Conservation (phyloP, 2,888 invertebrate genomes). For the Lypha dubia region DNA sequence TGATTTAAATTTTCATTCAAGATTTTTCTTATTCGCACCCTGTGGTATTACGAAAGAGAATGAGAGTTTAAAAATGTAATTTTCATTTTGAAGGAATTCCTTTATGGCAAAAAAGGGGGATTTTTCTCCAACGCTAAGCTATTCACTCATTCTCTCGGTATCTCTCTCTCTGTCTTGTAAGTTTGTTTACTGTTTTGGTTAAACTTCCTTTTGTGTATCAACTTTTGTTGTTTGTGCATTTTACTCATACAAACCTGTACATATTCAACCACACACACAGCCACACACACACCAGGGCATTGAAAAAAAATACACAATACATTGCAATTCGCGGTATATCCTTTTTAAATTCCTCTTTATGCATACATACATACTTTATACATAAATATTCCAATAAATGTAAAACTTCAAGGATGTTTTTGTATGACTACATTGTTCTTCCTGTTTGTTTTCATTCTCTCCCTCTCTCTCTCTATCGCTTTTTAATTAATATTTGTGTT, state of each 20-base stretch:
- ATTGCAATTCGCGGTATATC: constrained; percentile 33
- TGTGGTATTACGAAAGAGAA: not conserved
- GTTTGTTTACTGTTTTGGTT: constrained; percentile 44
- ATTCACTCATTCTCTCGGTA: not conserved
- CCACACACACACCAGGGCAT: constrained; percentile 18
- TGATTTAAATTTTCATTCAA: constrained; percentile 35
- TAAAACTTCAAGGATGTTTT: constrained; percentile 39
- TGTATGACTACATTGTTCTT: constrained; percentile 38
- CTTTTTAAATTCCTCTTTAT: not conserved
- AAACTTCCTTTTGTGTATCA: constrained; percentile 58
- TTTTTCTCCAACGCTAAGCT: constrained; percentile 5
- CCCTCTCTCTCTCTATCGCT: constrained; percentile 10
- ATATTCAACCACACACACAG: constrained; percentile 34
- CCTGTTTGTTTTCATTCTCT: constrained; percentile 45
- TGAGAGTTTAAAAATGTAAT: constrained; percentile 1
- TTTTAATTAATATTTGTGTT: not conserved
- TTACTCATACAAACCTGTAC: constrained; percentile 66
- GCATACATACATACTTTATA: not conserved
- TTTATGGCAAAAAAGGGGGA: constrained; percentile 29
- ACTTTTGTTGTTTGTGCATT: constrained; percentile 20
- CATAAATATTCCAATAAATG: not conserved
- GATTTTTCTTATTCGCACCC: not conserved
- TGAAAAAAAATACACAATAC: not conserved
- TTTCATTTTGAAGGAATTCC: constrained; percentile 65
- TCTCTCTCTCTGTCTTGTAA: too few relatives aligned